Evolutionary conservation across 2,113 vertebrate genomes (phyloP).

Genomic region (Pachypanchax playfairii): DNA sequence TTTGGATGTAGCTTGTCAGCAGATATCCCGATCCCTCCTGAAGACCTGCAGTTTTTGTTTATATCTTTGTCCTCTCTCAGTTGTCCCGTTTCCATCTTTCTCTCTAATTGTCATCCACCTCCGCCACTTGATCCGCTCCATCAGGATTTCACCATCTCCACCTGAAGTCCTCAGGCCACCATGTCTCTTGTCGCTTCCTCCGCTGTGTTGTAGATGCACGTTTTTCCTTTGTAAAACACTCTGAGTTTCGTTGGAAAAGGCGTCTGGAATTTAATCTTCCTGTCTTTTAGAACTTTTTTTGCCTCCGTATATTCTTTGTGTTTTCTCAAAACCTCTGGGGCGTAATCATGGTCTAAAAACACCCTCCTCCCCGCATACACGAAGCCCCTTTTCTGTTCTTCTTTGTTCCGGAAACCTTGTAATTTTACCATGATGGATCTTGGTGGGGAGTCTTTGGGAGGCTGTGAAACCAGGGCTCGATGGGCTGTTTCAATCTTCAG

Average conservation of each 20-base stretch:
- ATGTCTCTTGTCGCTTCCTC: conserved; percentile 8
- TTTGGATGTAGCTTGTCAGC: too few species aligned
- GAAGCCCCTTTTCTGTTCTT: too few species aligned
- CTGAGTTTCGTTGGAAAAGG: not conserved
- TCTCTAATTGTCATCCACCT: not conserved
- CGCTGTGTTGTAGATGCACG: not conserved
- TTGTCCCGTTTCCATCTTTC: not conserved
- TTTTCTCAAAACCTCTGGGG: not conserved
- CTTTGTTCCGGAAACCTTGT: too few species aligned
- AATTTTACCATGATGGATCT: too few species aligned
- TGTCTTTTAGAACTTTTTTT: conserved; percentile 1
- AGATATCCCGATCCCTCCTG: too few species aligned
- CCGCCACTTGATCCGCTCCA: not conserved
- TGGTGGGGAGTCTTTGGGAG: too few species aligned
- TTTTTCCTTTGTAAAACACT: not conserved
- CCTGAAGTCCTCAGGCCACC: not conserved
- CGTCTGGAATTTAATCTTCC: not conserved
- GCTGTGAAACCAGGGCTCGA: too few species aligned
- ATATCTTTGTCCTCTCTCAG: not conserved
- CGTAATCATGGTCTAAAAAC: conserved; percentile 15
- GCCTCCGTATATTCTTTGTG: not conserved
- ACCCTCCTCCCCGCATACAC: not conserved
- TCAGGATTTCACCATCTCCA: not conserved
- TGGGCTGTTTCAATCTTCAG: too few species aligned
- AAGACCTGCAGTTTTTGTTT: not conserved